Evolutionary conservation across 2,797 vertebrate genomes (phyloP), one percentile per base, ranked within the genome.

Genomic region (Lutjanus argentimaculatus): DNA sequence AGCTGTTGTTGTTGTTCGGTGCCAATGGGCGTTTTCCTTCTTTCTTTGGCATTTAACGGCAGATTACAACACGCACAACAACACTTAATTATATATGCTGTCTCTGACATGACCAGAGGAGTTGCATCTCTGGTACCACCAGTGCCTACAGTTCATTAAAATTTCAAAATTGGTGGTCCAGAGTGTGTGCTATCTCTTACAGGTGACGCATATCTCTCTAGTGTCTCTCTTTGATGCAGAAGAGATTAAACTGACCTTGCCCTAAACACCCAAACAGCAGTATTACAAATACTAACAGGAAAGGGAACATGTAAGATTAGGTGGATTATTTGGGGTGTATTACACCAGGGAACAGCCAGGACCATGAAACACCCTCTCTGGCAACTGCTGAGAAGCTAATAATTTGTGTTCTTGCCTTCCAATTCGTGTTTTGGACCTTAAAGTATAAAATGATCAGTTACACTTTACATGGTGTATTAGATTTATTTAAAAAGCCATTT

Each of bases 231-330:
- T 46, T 57, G 21, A 66, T 65, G 43, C 42, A 11, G 14, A 11
- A 15, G 43, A 45, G 40, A 74, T 66, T 6, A 82, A 81, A 74
- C 8, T 1, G 43, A 56, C 63, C 21, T 11, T 59, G 42, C 19
- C 66, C 43, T 77, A 62, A 53, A n/a, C 36, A 68, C 45, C 21
- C 51, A 59, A 66, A 58, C 55, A 75, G 48, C 56, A 67, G 40
- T 49, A 49, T 52, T 22, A 30, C 46, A 65, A 62, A 63, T 36
- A 14, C 65, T 19, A 61, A 75, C 45, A 72, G 30, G 53, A 68
- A 61, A 22, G 6, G 17, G 40, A 52, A 42, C 40, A 43, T 55
- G 17, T 56, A 36, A 58, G 25, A 51, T 43, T 36, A 61, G 30
- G 40, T 43, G 10, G 75, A 59, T 77, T 21, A 42, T 56, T 7